Percentiles rank a stretch among this genome's conserved stretches.
These are phyloP conservation scores for Grantiella picta DNA, from an alignment of 2,113 vertebrate species.

Conservation along the genomic window DNA sequence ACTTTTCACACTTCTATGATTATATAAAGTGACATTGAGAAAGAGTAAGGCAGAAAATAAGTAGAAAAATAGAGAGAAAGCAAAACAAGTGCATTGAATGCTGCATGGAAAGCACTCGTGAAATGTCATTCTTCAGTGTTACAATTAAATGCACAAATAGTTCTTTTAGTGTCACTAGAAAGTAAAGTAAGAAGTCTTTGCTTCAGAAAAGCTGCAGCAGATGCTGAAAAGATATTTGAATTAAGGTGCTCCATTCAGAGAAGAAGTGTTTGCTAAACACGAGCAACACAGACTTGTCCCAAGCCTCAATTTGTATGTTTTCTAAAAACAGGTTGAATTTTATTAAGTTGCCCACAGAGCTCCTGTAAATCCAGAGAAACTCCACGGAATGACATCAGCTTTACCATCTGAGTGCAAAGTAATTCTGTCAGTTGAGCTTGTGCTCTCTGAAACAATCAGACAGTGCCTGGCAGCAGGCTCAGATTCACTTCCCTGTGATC, in stretches of 20 bases:
- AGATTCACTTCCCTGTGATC: background rate
- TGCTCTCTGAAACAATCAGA: constrained; percentile 9
- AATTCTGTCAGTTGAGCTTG: background rate
- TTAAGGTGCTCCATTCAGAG: background rate
- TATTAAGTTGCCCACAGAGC: background rate
- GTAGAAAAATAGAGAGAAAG: background rate
- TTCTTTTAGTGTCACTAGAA: background rate
- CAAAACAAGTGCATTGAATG: background rate
- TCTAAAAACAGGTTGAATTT: background rate
- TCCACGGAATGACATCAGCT: background rate
- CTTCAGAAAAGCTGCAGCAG: background rate
- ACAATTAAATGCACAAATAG: background rate
- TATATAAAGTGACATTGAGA: background rate
- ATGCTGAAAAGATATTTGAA: background rate
- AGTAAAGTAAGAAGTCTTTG: background rate
- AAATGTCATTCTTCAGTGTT: background rate
- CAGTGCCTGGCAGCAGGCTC: constrained; percentile 9
- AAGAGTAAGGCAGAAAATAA: background rate
- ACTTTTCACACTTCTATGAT: background rate
- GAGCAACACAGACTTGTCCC: background rate
- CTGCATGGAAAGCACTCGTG: background rate
- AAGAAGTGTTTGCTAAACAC: background rate
- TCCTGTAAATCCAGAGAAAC: constrained; percentile 32
- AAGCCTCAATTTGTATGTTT: background rate
- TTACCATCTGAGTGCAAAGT: constrained; percentile 9